phyloP scores from a whole-genome alignment of 2,888 invertebrate genomes.

The Brachyptera putata region DNA sequence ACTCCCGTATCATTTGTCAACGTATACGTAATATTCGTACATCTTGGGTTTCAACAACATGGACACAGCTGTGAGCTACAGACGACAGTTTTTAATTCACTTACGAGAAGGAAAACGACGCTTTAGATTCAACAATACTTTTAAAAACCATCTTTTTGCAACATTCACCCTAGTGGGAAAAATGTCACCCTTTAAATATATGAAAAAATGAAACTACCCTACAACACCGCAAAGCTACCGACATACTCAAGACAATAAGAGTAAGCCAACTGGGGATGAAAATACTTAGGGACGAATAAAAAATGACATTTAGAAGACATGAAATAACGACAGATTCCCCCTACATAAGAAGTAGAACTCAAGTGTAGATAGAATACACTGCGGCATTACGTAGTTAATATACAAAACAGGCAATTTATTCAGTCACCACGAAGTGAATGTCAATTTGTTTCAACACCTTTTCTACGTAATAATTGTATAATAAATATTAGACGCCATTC shows the following conservation, averaged over 20 bases:
- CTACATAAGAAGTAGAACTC: conserved; percentile 12
- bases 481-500: no score
- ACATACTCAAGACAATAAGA: conserved; percentile 26
- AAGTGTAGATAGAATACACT: no score
- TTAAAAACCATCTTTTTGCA: conserved; percentile 26
- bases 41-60: neutral
- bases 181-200: conserved; percentile 20
- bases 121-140: conserved; percentile 27
- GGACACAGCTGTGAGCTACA: conserved; percentile 27
- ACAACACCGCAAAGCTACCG: conserved; percentile 30
- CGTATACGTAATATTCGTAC: neutral
- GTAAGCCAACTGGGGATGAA: conserved; percentile 15
- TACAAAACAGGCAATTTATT: neutral
- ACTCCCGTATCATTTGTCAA: conserved; percentile 22
- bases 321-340: conserved; percentile 11
- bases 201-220: conserved; percentile 12
- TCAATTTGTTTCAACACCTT: conserved; percentile 19
- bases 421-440: no score
- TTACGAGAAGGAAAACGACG: conserved; percentile 26
- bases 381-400: no score
- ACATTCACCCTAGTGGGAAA: conserved; percentile 17
- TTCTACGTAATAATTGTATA: no score
- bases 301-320: conserved; percentile 21
- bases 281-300: conserved; percentile 18
- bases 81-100: conserved; percentile 30